Conservation (phyloP, 2,888 invertebrate genomes). For the Ectemnius lituratus region DNA sequence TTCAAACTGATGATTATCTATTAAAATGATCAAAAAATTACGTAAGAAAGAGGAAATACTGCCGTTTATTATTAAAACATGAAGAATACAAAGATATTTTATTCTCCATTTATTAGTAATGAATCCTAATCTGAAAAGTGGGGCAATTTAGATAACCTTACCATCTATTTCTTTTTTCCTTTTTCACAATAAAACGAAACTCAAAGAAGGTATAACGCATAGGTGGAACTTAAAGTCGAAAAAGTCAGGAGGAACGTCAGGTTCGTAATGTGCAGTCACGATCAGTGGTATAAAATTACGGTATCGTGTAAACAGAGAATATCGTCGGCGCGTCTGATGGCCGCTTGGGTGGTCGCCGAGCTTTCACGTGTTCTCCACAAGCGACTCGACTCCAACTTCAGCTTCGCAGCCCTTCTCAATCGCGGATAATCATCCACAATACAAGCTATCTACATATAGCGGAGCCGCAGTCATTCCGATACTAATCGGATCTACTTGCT, state of each 20-base stretch:
- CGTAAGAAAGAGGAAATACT: too few species aligned
- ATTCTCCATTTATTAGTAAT: too few species aligned
- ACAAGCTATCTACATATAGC: neutral
- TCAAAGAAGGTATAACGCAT: neutral
- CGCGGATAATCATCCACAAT: neutral
- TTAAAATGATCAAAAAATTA: too few species aligned
- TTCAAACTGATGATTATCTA: too few species aligned
- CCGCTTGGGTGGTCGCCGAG: constrained; percentile 73
- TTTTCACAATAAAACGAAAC: too few species aligned
- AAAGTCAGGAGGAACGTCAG: constrained; percentile 46
- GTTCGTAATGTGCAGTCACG: constrained; percentile 58
- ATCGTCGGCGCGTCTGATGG: constrained; percentile 75
- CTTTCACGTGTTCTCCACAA: constrained; percentile 72
- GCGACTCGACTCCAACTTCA: constrained; percentile 53
- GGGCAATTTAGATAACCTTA: too few species aligned
- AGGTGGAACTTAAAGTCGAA: constrained; percentile 9
- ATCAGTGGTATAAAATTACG: constrained; percentile 76
- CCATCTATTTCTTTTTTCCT: too few species aligned
- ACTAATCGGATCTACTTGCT: neutral
- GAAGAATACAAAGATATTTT: too few species aligned
- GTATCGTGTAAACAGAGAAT: constrained; percentile 73
- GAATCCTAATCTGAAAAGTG: too few species aligned
- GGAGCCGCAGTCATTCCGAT: neutral
- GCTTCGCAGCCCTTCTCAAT: constrained; percentile 21
- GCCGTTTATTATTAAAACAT: too few species aligned